A percentile compares a stretch with the other conserved stretches of the same genome.
Conservation (phyloP, 1,140 invertebrate genomes). For the Cydia strobilella region DNA sequence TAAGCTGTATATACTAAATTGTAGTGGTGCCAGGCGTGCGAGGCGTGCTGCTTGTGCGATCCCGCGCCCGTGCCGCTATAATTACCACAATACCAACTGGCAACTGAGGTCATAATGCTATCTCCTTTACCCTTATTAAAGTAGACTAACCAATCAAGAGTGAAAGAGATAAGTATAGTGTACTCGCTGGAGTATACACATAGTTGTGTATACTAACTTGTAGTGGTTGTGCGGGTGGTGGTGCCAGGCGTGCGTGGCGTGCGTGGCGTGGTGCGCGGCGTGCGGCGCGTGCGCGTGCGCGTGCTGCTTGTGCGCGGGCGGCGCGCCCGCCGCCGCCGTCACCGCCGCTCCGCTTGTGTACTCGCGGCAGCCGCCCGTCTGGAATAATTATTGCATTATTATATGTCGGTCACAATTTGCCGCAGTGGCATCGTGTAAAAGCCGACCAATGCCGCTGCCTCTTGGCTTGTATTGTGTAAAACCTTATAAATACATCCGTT, state of each 20-base stretch:
- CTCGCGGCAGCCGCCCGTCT: constrained; percentile 75
- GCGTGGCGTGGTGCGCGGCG: constrained; percentile 41
- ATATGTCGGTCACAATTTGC: constrained; percentile 34
- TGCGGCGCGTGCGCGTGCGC: constrained; percentile 70
- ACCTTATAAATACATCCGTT: too few relatives aligned
- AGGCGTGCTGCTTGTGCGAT: too few relatives aligned
- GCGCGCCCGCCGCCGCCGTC: constrained; percentile 42
- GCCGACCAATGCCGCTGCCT: too few relatives aligned
- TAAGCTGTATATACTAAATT: too few relatives aligned
- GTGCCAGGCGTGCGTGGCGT: constrained; percentile 58
- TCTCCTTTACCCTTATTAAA: too few relatives aligned
- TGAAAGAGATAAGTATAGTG: too few relatives aligned
- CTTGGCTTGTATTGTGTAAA: too few relatives aligned
- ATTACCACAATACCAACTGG: too few relatives aligned
- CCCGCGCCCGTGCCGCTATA: too few relatives aligned
- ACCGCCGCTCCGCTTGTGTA: constrained; percentile 51
- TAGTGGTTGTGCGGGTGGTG: constrained; percentile 70
- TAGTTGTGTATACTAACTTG: constrained; percentile 51
- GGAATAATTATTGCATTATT: not conserved
- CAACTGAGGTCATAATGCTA: too few relatives aligned
- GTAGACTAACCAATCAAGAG: too few relatives aligned
- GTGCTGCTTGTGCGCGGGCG: constrained; percentile 41
- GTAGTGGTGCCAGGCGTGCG: constrained; percentile 53
- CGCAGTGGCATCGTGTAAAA: too few relatives aligned
- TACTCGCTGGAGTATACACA: not conserved